Base-by-base conservation (phyloP, 2,888 invertebrate species). In the Xylophagus ater region DNA sequence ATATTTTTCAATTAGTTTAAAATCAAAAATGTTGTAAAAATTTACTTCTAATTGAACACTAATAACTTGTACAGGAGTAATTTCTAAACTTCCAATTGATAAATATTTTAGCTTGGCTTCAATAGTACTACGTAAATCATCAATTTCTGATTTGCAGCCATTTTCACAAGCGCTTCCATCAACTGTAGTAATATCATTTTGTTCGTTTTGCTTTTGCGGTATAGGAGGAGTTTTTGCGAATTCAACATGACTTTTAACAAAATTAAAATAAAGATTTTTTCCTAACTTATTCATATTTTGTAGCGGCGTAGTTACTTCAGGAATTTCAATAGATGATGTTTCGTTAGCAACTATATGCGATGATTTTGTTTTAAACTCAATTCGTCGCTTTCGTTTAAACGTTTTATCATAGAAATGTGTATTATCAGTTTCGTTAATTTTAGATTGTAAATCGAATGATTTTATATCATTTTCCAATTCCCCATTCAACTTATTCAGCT, bases 31-130 rank as follows among this genome's bases (percentile, higher is more conserved):
- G 5, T n/a, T 23, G 23, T 23, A 12, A 8, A n/a, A 8, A 51
- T 53, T 53, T 52, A 74, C 76, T 60, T 76, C 72, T 47, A 75
- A 62, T 59, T 76, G 75, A 49, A 76, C 72, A 29, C 69, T 60
- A 69, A 76, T 72, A 19, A 67, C 57, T 62, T 74, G 74, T 28
- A 75, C 73, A 4, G 74, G 68, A 29, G 72, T 69, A 13, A 71
- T 67, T 17, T 62, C 56, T 9, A 67, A 66, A 47, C 69, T 68
- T 4, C 71, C 73, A 50, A 73, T 73, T 17, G 69, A 68, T 36
- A 76, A 55, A 55, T 74, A 76, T 44, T 60, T 65, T 26, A 76
- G 58, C 54, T 76, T 76, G 47, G 73, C 73, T 44, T 62, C 64
- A 34, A 76, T 65, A 6, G 68, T 58, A 20, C 60, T 62, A 32